Percentiles rank a stretch among this genome's conserved stretches.
phyloP scores from a whole-genome alignment of 2,113 vertebrate genomes.

The Ochotona curzoniae region DNA sequence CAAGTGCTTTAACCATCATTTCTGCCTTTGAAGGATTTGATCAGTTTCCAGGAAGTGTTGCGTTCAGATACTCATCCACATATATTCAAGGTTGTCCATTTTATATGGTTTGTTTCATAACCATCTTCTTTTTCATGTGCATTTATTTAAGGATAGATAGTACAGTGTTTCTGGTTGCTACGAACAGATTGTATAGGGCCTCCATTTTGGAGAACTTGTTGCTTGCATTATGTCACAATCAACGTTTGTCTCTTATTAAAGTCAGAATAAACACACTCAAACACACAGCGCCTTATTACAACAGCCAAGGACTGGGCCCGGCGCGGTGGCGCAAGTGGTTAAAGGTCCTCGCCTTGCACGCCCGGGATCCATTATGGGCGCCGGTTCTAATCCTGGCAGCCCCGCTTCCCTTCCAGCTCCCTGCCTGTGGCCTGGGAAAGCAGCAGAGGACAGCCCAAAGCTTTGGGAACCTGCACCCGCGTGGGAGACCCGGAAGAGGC shows the following conservation, averaged over 20 bases:
- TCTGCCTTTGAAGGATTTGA: too few species aligned
- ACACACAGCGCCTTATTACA: not conserved
- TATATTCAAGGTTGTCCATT: not conserved
- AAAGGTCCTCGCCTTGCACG: too few species aligned
- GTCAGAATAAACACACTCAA: not conserved
- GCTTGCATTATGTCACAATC: not conserved
- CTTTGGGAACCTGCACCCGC: too few species aligned
- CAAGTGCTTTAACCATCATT: too few species aligned
- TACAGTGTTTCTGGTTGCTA: not conserved
- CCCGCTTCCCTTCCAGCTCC: too few species aligned
- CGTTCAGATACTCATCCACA: not conserved
- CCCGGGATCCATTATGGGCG: too few species aligned
- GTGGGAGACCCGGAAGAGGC: too few species aligned
- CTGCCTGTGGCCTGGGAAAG: too few species aligned
- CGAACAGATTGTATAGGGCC: not conserved
- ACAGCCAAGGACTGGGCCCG: too few species aligned
- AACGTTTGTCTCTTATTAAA: not conserved
- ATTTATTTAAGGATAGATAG: not conserved
- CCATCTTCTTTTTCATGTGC: not conserved
- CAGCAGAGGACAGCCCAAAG: not conserved
- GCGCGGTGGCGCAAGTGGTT: too few species aligned
- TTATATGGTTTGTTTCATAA: not conserved
- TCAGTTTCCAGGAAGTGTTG: not conserved
- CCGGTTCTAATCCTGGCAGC: too few species aligned
- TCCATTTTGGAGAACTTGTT: not conserved